A percentile compares a stretch with the other conserved stretches of the same genome.
Evolutionary conservation across 2,113 vertebrate genomes (phyloP).

Genomic region (Poeciliopsis occidentalis): DNA sequence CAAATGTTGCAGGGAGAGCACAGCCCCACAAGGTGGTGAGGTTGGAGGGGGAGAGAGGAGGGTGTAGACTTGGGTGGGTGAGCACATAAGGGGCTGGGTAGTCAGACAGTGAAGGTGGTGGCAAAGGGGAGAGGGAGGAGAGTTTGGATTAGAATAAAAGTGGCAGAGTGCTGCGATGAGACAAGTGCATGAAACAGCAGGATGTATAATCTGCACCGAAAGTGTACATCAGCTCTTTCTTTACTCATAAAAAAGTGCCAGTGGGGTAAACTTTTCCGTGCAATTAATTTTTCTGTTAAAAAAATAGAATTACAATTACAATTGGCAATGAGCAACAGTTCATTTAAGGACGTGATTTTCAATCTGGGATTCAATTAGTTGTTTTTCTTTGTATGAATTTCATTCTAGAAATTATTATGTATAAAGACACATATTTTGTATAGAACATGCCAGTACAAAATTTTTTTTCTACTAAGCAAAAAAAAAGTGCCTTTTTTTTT

Average conservation of each 20-base stretch:
- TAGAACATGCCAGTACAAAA: not conserved
- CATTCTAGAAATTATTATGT: not conserved
- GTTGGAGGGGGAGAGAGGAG: not conserved
- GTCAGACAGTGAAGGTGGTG: slow-evolving; percentile 35
- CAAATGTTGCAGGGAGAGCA: slow-evolving; percentile 69
- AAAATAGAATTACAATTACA: no score
- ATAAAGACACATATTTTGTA: not conserved
- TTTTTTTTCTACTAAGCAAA: not conserved
- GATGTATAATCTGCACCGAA: slow-evolving; percentile 23
- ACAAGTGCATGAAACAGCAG: slow-evolving; percentile 21
- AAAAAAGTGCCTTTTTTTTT: no score
- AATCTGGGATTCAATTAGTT: not conserved
- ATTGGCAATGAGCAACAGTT: no score
- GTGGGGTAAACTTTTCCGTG: not conserved
- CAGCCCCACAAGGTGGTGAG: slow-evolving; percentile 6
- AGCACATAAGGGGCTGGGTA: slow-evolving; percentile 3
- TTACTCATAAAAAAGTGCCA: slow-evolving; percentile 40
- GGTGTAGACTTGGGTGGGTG: not conserved
- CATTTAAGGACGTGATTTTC: not conserved
- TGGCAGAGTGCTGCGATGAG: slow-evolving; percentile 45
- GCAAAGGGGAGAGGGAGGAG: slow-evolving; percentile 13
- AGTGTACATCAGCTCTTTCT: slow-evolving; percentile 50
- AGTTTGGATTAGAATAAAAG: slow-evolving; percentile 57
- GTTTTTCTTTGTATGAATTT: not conserved
- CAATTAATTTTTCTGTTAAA: no score